Evolutionary conservation across 2,797 vertebrate species (phyloP), one percentile per base, ranked within the genome.

Genomic region (Gouania willdenowi): DNA sequence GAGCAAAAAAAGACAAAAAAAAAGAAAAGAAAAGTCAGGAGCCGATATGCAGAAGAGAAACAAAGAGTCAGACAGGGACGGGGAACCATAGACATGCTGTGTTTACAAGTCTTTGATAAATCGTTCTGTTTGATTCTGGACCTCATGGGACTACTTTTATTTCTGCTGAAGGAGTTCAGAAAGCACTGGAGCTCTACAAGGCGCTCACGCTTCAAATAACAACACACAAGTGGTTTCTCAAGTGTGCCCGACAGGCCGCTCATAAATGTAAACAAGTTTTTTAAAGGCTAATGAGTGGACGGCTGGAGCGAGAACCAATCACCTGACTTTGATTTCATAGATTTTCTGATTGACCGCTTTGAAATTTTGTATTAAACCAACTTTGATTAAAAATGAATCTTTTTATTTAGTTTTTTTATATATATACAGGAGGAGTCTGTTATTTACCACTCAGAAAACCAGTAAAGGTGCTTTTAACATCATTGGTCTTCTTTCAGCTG

Each of bases 91-190:
- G 41, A 41, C 35, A 35, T 21, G 41, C 39, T 8, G 5, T 55
- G 64, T 61, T 30, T 66, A 78, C 44, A 65, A 47, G 30, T 39
- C 61, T 51, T 39, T 60, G 45, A 37, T 62, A 80, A 77, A 56
- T 50, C n/a, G 13, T 36, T 8, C 40, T 37, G 23, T 39, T 51
- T 51, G 21, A 54, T 52, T 62, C 21, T 40, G 31, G 28, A 14
- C 51, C 42, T 47, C 49, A 11, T 14, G 56, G 46, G 44, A 46
- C 16, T 41, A 25, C 8, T 44, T 57, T 53, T 30, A 41, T 13
- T 59, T 49, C 41, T 29, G 21, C 42, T 43, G 29, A 32, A 26
- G 22, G 38, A 39, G 28, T 41, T 64, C 25, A 54, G 21, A 41
- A 26, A 18, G 14, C 11, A 17, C 25, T n/a, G 41, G 26, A 42